Base-by-base conservation (phyloP, 1,140 invertebrate genomes). In the Doryteuthis pealeii region DNA sequence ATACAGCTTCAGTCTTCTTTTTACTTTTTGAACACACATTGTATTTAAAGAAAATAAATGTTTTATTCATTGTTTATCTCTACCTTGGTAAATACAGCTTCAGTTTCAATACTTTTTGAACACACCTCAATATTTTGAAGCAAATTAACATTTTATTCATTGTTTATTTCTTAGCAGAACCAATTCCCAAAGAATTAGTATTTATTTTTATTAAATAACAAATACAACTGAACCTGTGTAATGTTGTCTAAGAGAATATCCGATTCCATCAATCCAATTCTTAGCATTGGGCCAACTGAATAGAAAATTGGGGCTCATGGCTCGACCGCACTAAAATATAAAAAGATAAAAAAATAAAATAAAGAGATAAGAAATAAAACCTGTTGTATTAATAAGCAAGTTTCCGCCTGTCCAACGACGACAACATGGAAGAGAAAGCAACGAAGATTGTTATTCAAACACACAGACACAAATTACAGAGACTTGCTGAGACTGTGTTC, bases 231-330 rank as follows among this genome's bases (percentile, higher is more conserved):
- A n/a, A 81, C 81, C 70, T 80, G 66, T 54, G 67, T 70, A 1
- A 83, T 66, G n/a, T 70, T 49, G 2, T 78, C 33, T 10, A 78
- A 76, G 14, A 82, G 32, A 22, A 71, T 49, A 14, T 74, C 49
- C 45, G 78, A 78, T 30, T 83, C 76, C 73, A 79, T 80, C 54
- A 99, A 95, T 3, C 95, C 96, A 83, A 98, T 96, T n/a, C 75
- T 93, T 91, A 0, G 97, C 92, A 89, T 99, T 99, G 1, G 98
- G 97, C 97, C 97, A 99, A 91, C 95, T 94, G 84, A 96, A 99
- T 32, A 99, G 87, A 85, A 99, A 99, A 81, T 95, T 90, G 1
- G 97, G 97, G 75, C 88, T 91, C 77, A 79, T 79, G 76, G 82
- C 80, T 79, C 90, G 81, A 5, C 90, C 90, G 84, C 90, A 91